A percentile compares a stretch with the other conserved stretches of the same genome.
Conservation (phyloP, 1,140 invertebrate genomes). For the Scaptodrosophila lebanonensis region DNA sequence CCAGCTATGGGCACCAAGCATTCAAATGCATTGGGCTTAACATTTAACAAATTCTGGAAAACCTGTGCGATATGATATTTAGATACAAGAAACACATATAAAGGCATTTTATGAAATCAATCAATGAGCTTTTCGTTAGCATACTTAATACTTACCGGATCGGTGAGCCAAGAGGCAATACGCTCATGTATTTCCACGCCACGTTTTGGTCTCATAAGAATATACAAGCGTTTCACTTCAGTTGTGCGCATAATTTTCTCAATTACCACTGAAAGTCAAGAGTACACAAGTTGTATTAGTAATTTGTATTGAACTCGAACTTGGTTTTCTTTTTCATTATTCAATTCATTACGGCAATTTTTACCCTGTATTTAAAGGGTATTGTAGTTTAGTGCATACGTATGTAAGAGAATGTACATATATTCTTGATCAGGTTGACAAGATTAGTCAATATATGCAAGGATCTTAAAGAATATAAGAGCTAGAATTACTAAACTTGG, state of each 20-base stretch:
- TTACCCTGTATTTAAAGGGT: too few species aligned
- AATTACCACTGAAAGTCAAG: constrained; percentile 79
- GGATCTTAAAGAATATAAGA: too few species aligned
- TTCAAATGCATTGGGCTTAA: not conserved
- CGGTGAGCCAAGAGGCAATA: constrained; percentile 82
- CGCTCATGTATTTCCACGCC: constrained; percentile 83
- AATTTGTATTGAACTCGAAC: too few species aligned
- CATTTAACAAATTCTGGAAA: constrained; percentile 3
- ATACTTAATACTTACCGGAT: constrained; percentile 18
- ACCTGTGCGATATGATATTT: not conserved
- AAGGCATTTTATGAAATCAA: too few species aligned
- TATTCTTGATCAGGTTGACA: not conserved
- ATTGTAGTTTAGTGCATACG: too few species aligned
- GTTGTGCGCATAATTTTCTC: constrained; percentile 88
- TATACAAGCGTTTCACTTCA: constrained; percentile 83
- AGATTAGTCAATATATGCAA: too few species aligned
- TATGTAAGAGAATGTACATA: not conserved
- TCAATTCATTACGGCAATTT: too few species aligned
- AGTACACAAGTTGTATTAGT: not conserved
- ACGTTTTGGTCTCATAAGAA: constrained; percentile 86
- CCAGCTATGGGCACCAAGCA: constrained; percentile 77
- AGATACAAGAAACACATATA: too few species aligned
- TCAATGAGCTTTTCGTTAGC: not conserved
- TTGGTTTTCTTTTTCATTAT: too few species aligned
- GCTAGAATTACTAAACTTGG: too few species aligned